These are phyloP conservation scores for Philopedon plagiatum DNA, from an alignment of 2,888 invertebrate species.

Conservation along the genomic window DNA sequence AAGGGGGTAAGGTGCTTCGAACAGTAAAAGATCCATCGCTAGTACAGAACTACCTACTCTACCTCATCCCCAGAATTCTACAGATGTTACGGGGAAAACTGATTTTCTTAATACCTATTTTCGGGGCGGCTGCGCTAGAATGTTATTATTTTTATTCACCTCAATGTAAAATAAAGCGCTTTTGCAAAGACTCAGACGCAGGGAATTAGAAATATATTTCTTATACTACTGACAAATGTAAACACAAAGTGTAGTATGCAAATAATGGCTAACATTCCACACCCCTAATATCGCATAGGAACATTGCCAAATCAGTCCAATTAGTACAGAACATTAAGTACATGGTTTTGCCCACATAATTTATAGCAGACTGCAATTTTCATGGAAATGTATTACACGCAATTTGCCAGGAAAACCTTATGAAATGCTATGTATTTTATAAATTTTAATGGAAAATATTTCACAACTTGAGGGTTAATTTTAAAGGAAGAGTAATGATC, in stretches of 20 bases:
- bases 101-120: too few relatives aligned
- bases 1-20: too few relatives aligned
- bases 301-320: slow-evolving; percentile 52
- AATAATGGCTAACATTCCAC: slow-evolving; percentile 37
- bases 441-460: neutral
- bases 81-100: too few relatives aligned
- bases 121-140: too few relatives aligned
- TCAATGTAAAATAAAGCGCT: too few relatives aligned
- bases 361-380: slow-evolving; percentile 44
- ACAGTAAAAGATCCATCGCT: too few relatives aligned
- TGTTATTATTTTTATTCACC: too few relatives aligned
- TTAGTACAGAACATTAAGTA: slow-evolving; percentile 47
- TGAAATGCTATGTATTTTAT: neutral
- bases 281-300: slow-evolving; percentile 37
- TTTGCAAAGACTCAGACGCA: neutral
- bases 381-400: slow-evolving; percentile 34
- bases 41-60: too few relatives aligned
- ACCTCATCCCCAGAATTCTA: too few relatives aligned
- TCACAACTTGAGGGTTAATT: too few relatives aligned
- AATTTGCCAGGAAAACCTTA: slow-evolving; percentile 17
- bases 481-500: too few relatives aligned
- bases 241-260: slow-evolving; percentile 37
- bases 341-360: slow-evolving; percentile 36
- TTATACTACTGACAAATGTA: slow-evolving; percentile 21
- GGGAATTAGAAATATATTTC: neutral